Evolutionary conservation across 2,113 vertebrate genomes (phyloP).

Genomic region (Corydoras maculifer): DNA sequence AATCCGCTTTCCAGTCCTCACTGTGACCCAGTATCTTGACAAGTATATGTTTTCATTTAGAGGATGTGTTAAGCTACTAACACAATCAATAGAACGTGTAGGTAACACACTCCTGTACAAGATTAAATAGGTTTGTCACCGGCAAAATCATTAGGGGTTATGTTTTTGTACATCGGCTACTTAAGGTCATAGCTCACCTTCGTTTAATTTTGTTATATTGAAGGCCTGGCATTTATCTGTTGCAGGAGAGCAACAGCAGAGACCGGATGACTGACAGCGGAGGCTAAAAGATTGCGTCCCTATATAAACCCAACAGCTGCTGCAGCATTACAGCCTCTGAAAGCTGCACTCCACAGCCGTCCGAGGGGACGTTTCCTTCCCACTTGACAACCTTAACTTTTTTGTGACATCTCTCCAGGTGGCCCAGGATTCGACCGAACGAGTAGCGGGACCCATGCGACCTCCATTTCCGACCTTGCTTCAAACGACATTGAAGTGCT

Average conservation of each 20-base stretch:
- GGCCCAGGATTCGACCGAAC: constrained; percentile 48
- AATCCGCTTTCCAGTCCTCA: too few relatives aligned
- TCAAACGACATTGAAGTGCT: constrained; percentile 8
- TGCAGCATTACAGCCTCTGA: constrained; percentile 35
- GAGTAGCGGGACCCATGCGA: constrained; percentile 26
- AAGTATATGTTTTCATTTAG: too few relatives aligned
- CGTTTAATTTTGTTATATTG: background rate
- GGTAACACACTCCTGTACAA: too few relatives aligned
- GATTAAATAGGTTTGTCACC: too few relatives aligned
- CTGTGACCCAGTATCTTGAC: too few relatives aligned
- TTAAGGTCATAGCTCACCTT: too few relatives aligned
- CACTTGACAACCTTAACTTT: constrained; percentile 46
- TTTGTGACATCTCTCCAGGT: constrained; percentile 56
- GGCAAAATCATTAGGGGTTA: too few relatives aligned
- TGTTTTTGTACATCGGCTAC: too few relatives aligned
- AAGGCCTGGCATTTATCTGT: background rate
- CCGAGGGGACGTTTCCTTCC: constrained; percentile 18
- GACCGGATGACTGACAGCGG: constrained; percentile 42
- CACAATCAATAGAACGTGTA: too few relatives aligned
- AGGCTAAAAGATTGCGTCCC: constrained; percentile 42
- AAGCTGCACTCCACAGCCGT: constrained; percentile 1
- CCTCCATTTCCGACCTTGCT: background rate
- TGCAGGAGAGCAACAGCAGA: constrained; percentile 42
- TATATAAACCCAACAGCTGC: constrained; percentile 46
- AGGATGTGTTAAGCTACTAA: too few relatives aligned